A percentile compares a stretch with the other conserved stretches of the same genome.
Conservation (phyloP, 2,113 vertebrate genomes). For the Lampris megalopsis region DNA sequence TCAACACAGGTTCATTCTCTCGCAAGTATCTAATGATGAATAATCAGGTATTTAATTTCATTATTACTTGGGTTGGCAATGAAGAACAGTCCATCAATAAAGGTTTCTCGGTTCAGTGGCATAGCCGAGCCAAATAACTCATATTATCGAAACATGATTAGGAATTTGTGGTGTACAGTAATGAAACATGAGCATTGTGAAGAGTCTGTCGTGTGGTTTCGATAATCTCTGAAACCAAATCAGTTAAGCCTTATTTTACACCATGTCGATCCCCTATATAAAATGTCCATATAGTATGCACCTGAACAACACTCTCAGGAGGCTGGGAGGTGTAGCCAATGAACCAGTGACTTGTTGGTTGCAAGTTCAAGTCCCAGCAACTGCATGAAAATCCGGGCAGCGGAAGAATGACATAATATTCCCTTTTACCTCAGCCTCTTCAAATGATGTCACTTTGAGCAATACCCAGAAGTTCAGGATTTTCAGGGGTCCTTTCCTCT, state of each 20-base stretch:
- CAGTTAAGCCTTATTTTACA: conserved; percentile 29
- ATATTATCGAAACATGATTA: background rate
- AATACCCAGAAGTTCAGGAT: no score
- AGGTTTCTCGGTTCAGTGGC: background rate
- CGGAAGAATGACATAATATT: no score
- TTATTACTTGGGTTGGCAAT: conserved; percentile 18
- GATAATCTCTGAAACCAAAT: background rate
- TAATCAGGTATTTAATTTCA: conserved; percentile 22
- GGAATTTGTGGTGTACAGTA: background rate
- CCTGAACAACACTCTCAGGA: no score
- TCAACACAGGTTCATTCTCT: conserved; percentile 5
- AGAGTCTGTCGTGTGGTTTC: background rate
- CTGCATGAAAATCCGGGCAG: no score
- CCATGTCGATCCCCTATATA: conserved; percentile 17
- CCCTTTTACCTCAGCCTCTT: no score
- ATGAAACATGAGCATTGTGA: background rate
- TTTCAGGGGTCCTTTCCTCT: no score
- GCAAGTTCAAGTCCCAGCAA: no score
- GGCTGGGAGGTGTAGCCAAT: no score
- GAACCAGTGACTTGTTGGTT: no score
- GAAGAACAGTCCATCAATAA: conserved; percentile 21
- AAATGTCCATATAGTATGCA: conserved; percentile 10
- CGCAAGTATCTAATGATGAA: background rate
- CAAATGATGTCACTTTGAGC: no score
- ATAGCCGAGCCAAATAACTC: conserved; percentile 21